These are phyloP conservation scores for Podiceps cristatus DNA, from an alignment of 2,113 vertebrate species.

Conservation along the genomic window DNA sequence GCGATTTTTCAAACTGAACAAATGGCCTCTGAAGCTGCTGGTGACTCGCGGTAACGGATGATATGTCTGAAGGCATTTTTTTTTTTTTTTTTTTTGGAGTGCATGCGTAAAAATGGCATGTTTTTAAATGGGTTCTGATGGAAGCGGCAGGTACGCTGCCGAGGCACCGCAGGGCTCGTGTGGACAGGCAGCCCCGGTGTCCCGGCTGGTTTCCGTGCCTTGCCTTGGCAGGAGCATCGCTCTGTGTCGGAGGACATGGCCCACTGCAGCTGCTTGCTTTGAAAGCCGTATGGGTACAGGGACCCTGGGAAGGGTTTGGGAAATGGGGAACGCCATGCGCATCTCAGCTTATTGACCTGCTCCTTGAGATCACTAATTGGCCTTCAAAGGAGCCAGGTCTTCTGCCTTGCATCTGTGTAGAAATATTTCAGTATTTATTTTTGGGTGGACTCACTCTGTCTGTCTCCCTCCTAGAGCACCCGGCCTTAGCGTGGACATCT, in stretches of 20 bases:
- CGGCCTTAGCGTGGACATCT: rapidly evolving
- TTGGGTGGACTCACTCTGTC: not conserved
- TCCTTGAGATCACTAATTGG: not conserved
- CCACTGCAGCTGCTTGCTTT: not conserved
- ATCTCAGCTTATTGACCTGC: not conserved
- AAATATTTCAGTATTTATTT: not conserved
- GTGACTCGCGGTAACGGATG: not conserved
- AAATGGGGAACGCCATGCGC: not conserved
- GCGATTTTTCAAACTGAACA: slow-evolving; percentile 49
- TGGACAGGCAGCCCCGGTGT: not conserved
- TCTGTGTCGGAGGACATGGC: rapidly evolving
- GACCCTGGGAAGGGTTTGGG: not conserved
- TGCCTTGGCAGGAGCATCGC: not conserved
- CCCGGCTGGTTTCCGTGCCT: rapidly evolving
- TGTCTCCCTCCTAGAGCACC: not conserved
- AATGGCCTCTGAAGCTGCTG: slow-evolving; percentile 34
- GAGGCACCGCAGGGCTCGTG: not conserved
- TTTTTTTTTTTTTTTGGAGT: not conserved
- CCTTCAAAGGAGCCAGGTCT: not conserved
- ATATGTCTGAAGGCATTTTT: not conserved
- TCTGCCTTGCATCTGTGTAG: not conserved
- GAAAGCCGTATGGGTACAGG: rapidly evolving
- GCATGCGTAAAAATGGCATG: not conserved
- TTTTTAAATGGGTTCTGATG: not conserved
- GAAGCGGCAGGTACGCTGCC: rapidly evolving